Base-by-base conservation (phyloP, 2,888 invertebrate genomes). In the Eurois occulta region DNA sequence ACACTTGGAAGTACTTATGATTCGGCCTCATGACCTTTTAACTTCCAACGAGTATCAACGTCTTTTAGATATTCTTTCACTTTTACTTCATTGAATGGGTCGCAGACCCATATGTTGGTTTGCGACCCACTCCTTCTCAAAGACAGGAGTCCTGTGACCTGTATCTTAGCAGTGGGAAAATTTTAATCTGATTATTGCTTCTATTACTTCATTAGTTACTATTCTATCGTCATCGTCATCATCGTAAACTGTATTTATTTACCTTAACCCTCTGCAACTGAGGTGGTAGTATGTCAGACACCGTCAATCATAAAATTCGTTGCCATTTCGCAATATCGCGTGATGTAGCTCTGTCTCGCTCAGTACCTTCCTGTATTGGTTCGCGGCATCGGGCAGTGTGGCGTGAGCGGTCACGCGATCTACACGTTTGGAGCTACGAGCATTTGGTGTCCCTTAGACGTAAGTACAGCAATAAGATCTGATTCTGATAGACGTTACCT, bases 1-100 rank as follows among this genome's bases (percentile, higher is more conserved):
- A 68, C 58, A 75, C 48, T 76, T 77, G 13, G 13, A 10, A 52
- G 70, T 72, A 58, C 32, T 80, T 60, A 10, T 60, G 16, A 65
- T 75, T 72, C 21, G 38, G 43, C 52, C 0, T 35, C 11, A 43
- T n/a, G 52, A 74, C 64, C 64, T 79, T 38, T 71, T 68, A 65
- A 58, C 35, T 64, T 68, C 10, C 28, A 6, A 43, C 41, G 16
- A 11, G 41, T 55, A 28, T 68, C 8, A 58, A 62, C 10, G 16
- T 8, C 11, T 68, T 72, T n/a, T 41, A 10, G 1, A n/a, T 65
- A 41, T 18, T 18, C 2, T 28, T 58, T 65, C 5, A 60, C 0
- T 32, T 48, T 16, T 16, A 65, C 11, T 35, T 65, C 32, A 43
- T 82, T 67, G 3, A 60, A 1, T 10, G 10, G 41, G 11, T 13